Conservation (phyloP, 2,797 vertebrate genomes). For the Nothura maculosa region DNA sequence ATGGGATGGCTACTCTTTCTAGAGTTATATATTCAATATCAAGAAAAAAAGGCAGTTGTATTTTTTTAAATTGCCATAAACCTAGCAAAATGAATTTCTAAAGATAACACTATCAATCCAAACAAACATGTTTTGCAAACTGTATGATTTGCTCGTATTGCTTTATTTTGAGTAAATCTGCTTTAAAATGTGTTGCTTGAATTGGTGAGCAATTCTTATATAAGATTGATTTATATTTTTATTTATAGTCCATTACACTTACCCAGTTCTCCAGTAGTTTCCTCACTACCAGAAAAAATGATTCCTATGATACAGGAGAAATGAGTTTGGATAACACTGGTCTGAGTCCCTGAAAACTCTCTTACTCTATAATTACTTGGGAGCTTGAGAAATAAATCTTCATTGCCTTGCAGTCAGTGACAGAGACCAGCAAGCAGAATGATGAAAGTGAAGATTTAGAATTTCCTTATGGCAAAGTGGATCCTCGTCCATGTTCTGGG, state of each 20-base stretch:
- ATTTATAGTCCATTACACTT: slow-evolving; percentile 79
- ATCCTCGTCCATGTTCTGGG: neutral
- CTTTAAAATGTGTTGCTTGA: slow-evolving; percentile 6
- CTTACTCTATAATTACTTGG: slow-evolving; percentile 24
- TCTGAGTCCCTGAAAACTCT: neutral
- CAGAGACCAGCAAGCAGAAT: slow-evolving; percentile 24
- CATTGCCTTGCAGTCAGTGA: neutral
- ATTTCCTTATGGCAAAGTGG: neutral
- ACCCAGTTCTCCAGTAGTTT: slow-evolving; percentile 89
- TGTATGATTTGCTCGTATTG: neutral
- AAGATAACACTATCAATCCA: neutral
- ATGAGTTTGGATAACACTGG: slow-evolving; percentile 71
- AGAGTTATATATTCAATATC: neutral
- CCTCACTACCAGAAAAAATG: slow-evolving; percentile 87
- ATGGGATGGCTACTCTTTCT: neutral
- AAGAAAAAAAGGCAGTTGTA: neutral
- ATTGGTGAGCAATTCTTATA: neutral
- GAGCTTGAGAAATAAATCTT: slow-evolving; percentile 34
- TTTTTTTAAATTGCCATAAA: slow-evolving; percentile 5
- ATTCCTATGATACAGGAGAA: slow-evolving; percentile 90
- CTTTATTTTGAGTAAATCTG: neutral
- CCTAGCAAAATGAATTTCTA: slow-evolving; percentile 17
- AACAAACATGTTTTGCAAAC: neutral
- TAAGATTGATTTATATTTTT: slow-evolving; percentile 23
- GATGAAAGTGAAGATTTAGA: slow-evolving; percentile 33